Percentiles rank a stretch among this genome's conserved stretches.
Conservation (phyloP, 2,888 invertebrate species). For the Tipula unca region DNA sequence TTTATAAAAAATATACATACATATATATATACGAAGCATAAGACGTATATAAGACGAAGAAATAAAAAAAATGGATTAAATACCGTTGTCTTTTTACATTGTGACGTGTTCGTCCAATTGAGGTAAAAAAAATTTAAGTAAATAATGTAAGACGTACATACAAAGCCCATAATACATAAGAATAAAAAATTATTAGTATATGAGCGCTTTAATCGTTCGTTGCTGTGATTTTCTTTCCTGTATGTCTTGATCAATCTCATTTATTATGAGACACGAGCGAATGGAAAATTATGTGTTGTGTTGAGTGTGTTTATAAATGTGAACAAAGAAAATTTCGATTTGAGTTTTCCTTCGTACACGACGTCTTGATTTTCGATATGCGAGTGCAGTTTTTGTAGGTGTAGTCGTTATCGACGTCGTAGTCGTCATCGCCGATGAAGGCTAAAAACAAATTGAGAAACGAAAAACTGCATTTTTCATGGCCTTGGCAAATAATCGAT, state of each 20-base stretch:
- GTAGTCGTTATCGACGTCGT: neutral
- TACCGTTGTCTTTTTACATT: constrained; percentile 17
- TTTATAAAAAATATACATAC: neutral
- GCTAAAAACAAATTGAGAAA: neutral
- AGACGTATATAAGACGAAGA: constrained; percentile 1
- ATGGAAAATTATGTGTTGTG: neutral
- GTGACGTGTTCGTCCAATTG: constrained; percentile 19
- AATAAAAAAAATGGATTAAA: constrained; percentile 19
- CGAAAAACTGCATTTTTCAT: neutral
- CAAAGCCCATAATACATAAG: too few relatives aligned
- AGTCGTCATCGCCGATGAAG: neutral
- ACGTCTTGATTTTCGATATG: neutral
- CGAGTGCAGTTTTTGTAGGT: neutral
- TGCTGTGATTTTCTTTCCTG: neutral
- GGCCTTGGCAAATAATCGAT: neutral
- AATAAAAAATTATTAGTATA: neutral
- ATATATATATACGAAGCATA: neutral
- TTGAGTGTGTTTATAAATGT: neutral
- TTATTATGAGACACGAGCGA: neutral
- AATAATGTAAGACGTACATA: neutral
- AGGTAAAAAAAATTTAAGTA: neutral
- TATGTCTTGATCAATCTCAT: neutral
- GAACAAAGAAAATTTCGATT: neutral
- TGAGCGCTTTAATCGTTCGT: neutral
- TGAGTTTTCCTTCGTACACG: neutral